Conservation (phyloP, 1,140 invertebrate species). For the Temnothorax curvispinosus region DNA sequence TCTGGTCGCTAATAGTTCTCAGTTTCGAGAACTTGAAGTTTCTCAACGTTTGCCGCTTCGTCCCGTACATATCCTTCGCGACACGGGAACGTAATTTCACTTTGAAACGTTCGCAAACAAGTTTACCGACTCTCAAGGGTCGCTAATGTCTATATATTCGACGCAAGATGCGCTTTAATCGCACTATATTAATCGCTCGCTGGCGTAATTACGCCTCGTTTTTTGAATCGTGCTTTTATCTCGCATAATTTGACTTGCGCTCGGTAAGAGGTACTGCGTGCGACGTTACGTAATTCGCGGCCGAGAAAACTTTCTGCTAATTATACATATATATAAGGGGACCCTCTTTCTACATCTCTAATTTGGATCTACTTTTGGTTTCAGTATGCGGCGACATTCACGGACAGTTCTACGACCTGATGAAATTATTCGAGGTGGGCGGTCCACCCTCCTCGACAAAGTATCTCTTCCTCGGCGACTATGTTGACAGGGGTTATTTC, state of each 20-base stretch:
- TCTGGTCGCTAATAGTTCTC: conserved; percentile 54
- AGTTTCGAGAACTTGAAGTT: conserved; percentile 58
- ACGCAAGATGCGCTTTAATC: conserved; percentile 55
- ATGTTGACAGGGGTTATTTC: conserved; percentile 99
- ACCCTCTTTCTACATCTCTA: not conserved
- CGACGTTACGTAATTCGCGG: not conserved
- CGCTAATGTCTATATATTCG: conserved; percentile 49
- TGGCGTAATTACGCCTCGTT: conserved; percentile 33
- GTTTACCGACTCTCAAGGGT: conserved; percentile 57
- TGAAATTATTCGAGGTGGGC: conserved; percentile 99
- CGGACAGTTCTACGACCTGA: conserved; percentile 99
- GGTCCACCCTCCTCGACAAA: conserved; percentile 99
- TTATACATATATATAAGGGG: not conserved
- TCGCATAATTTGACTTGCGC: not conserved
- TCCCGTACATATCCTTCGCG: not conserved
- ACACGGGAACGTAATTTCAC: conserved; percentile 61
- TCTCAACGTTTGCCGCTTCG: conserved; percentile 40
- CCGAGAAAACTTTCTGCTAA: conserved; percentile 19
- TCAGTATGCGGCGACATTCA: conserved; percentile 99
- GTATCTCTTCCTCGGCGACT: conserved; percentile 99
- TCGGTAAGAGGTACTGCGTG: not conserved
- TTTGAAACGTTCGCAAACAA: conserved; percentile 67
- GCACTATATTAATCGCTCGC: conserved; percentile 57
- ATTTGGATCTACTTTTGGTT: conserved; percentile 80
- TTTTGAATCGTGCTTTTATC: conserved; percentile 32